Conservation (phyloP, 2,888 invertebrate species). For the Phyto melanocephala region DNA sequence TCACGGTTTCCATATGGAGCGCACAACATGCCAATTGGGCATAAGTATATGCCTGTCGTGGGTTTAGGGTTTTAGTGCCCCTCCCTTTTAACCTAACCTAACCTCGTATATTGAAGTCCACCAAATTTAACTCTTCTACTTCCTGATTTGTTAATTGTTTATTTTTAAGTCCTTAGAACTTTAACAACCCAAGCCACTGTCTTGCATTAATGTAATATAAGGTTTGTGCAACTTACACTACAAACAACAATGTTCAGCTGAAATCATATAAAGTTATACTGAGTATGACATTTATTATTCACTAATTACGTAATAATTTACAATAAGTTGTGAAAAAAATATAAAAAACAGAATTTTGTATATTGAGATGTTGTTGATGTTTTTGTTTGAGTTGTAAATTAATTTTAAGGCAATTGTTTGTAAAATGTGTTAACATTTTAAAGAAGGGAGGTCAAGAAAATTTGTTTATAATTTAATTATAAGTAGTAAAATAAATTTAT, state of each 20-base stretch:
- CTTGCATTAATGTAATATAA: not conserved
- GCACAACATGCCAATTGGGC: too few relatives aligned
- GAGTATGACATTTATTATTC: conserved; percentile 59
- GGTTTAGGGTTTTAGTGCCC: too few relatives aligned
- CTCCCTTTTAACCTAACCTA: too few relatives aligned
- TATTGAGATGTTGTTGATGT: not conserved
- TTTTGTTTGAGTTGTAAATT: not conserved
- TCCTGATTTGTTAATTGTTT: too few relatives aligned
- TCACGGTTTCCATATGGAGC: too few relatives aligned
- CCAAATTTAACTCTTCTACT: too few relatives aligned
- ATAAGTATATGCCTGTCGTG: too few relatives aligned
- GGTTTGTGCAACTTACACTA: not conserved
- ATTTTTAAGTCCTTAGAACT: too few relatives aligned
- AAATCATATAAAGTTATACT: conserved; percentile 34
- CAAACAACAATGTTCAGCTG: conserved; percentile 14
- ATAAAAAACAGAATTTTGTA: not conserved
- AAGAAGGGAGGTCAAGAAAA: not conserved
- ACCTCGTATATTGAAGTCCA: too few relatives aligned
- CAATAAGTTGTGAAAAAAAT: conserved; percentile 8
- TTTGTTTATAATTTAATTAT: too few relatives aligned
- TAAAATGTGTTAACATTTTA: conserved; percentile 1
- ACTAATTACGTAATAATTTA: conserved; percentile 56
- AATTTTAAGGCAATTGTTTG: conserved; percentile 2
- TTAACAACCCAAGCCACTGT: conserved; percentile 5
- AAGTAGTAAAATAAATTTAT: too few relatives aligned